phyloP scores from a whole-genome alignment of 2,113 vertebrate genomes.

The Erythrolamprus reginae region DNA sequence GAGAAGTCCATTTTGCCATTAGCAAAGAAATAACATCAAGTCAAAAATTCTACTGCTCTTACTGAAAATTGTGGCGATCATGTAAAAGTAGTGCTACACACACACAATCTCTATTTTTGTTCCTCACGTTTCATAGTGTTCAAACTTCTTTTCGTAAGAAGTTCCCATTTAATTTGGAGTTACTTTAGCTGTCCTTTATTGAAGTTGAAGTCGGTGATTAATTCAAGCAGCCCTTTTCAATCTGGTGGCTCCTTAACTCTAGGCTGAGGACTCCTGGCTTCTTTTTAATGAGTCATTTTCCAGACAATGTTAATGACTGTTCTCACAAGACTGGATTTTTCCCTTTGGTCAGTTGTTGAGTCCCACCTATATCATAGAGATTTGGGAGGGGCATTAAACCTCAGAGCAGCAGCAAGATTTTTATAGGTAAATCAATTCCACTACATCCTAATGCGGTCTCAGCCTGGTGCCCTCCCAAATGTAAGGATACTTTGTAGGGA shows the following conservation, averaged over 20 bases:
- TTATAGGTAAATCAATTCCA: background rate
- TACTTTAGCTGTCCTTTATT: background rate
- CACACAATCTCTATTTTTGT: too few relatives aligned
- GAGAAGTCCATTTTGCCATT: background rate
- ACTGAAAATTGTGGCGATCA: background rate
- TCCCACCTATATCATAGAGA: background rate
- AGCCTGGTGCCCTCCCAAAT: background rate
- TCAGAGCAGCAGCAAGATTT: background rate
- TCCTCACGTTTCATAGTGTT: too few relatives aligned
- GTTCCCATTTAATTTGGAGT: background rate
- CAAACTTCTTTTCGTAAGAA: background rate
- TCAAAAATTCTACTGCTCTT: background rate
- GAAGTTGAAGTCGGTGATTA: background rate
- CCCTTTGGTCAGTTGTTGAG: background rate
- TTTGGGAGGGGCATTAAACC: background rate
- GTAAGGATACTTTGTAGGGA: background rate
- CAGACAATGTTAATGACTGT: background rate
- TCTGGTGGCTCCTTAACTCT: background rate
- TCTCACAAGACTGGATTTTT: background rate
- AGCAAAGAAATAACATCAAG: background rate
- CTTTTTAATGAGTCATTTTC: background rate
- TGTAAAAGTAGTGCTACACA: background rate
- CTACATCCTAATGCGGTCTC: background rate
- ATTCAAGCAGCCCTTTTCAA: background rate
- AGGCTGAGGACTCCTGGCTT: background rate